Evolutionary conservation across 2,888 invertebrate genomes (phyloP).

Genomic region (Drosophila fulvimacula): DNA sequence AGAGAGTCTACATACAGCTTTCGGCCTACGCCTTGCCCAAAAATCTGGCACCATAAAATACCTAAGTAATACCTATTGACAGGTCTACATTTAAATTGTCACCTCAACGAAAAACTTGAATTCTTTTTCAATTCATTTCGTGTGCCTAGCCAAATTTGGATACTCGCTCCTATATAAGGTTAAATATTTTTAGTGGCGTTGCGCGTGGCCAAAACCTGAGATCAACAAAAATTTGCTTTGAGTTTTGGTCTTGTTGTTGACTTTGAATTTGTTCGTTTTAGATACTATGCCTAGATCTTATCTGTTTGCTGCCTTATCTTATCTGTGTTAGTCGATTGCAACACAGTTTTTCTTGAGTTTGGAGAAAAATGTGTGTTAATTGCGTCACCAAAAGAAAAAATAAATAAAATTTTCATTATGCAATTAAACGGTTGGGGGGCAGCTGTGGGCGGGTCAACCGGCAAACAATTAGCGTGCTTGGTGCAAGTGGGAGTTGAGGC

Average conservation of each 20-base stretch:
- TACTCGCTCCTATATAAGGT: slow-evolving; percentile 45
- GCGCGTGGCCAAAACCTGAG: slow-evolving; percentile 64
- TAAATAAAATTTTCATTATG: slow-evolving; percentile 24
- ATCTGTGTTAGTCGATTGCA: slow-evolving; percentile 32
- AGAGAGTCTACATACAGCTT: no score
- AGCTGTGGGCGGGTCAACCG: slow-evolving; percentile 32
- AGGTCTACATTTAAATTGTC: slow-evolving; percentile 68
- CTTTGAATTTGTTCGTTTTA: slow-evolving; percentile 53
- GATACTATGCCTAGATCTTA: slow-evolving; percentile 46
- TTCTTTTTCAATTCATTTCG: slow-evolving; percentile 56
- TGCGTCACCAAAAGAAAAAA: slow-evolving; percentile 50
- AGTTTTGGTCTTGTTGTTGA: slow-evolving; percentile 62
- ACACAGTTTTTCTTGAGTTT: slow-evolving; percentile 27
- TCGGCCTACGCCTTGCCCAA: slow-evolving; percentile 30
- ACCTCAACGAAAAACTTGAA: slow-evolving; percentile 57
- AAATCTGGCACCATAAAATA: slow-evolving; percentile 42
- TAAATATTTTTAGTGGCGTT: slow-evolving; percentile 51
- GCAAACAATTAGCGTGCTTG: slow-evolving; percentile 43
- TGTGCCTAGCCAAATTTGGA: slow-evolving; percentile 54
- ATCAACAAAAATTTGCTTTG: slow-evolving; percentile 58
- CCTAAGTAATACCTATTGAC: slow-evolving; percentile 60
- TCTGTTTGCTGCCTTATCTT: slow-evolving; percentile 44
- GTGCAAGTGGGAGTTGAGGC: slow-evolving; percentile 35
- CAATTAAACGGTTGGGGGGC: slow-evolving; percentile 25
- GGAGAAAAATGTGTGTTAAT: slow-evolving; percentile 41